A percentile compares a stretch with the other conserved stretches of the same genome.
Conservation (phyloP, 2,113 vertebrate species). For the Chlorodrepanis virens region DNA sequence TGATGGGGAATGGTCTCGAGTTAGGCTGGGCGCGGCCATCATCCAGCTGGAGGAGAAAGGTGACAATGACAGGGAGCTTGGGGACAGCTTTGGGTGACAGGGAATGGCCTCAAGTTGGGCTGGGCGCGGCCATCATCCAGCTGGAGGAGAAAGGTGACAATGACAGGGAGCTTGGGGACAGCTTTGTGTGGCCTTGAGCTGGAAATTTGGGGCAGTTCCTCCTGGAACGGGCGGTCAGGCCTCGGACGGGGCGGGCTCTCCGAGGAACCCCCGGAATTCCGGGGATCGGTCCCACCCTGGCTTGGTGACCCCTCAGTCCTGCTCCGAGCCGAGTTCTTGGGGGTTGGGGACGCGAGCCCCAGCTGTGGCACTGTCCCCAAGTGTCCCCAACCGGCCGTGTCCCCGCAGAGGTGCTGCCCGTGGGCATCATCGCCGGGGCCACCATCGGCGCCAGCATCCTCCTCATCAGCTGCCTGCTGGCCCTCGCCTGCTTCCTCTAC, state of each 20-base stretch:
- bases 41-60: background rate
- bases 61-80: background rate
- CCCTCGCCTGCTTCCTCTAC: constrained; percentile 87
- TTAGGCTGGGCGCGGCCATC: too few relatives aligned
- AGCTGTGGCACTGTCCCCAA: background rate
- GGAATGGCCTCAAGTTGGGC: too few relatives aligned
- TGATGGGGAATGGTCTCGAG: background rate
- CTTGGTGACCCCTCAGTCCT: too few relatives aligned
- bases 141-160: background rate
- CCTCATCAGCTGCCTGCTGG: constrained; percentile 80
- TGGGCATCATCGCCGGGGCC: constrained; percentile 86
- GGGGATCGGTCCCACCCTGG: too few relatives aligned
- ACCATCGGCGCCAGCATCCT: constrained; percentile 85
- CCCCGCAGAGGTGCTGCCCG: constrained; percentile 82
- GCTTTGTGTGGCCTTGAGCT: background rate
- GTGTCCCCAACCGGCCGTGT: background rate
- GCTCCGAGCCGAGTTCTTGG: accelerated
- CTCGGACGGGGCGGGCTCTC: background rate
- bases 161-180: background rate
- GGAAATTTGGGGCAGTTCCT: background rate
- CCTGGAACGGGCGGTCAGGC: background rate
- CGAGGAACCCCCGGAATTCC: background rate
- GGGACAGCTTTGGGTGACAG: background rate
- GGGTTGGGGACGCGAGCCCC: background rate
- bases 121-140: too few relatives aligned